These are phyloP conservation scores for Biston betularia DNA, from an alignment of 2,888 invertebrate species.

Conservation along the genomic window DNA sequence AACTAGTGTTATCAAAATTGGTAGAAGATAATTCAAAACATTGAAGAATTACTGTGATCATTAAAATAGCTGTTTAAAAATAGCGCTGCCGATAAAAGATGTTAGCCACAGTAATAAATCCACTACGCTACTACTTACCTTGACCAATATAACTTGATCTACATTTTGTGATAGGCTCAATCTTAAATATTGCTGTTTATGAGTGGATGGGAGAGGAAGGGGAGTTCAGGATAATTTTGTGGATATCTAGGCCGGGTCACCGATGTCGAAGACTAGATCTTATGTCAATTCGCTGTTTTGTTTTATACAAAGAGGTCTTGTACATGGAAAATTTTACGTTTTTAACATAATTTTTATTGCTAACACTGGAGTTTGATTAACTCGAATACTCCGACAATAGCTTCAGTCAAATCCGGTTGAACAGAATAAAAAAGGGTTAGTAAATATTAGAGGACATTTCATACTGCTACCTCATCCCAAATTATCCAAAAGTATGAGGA, in stretches of 20 bases:
- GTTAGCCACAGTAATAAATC: conserved; percentile 51
- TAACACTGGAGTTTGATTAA: too few species aligned
- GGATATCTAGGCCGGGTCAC: conserved; percentile 59
- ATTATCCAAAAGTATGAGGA: too few species aligned
- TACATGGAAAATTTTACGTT: too few species aligned
- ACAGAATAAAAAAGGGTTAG: too few species aligned
- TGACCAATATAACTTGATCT: conserved; percentile 45
- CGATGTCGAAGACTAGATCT: conserved; percentile 45
- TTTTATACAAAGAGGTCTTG: background rate
- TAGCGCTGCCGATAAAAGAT: conserved; percentile 35
- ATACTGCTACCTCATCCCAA: too few species aligned
- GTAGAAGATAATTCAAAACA: too few species aligned
- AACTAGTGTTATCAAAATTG: too few species aligned
- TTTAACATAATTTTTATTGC: too few species aligned
- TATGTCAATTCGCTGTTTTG: conserved; percentile 48
- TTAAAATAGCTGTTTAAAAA: conserved; percentile 42
- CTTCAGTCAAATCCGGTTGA: too few species aligned
- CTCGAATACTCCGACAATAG: too few species aligned
- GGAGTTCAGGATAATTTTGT: conserved; percentile 45
- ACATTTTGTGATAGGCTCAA: conserved; percentile 13
- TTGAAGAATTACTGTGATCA: background rate
- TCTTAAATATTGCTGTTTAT: conserved; percentile 5
- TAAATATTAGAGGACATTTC: too few species aligned
- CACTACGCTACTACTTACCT: conserved; percentile 42
- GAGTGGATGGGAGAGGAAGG: conserved; percentile 16